Conservation (phyloP, 2,797 vertebrate genomes). For the Lepilemur ruficaudatus region DNA sequence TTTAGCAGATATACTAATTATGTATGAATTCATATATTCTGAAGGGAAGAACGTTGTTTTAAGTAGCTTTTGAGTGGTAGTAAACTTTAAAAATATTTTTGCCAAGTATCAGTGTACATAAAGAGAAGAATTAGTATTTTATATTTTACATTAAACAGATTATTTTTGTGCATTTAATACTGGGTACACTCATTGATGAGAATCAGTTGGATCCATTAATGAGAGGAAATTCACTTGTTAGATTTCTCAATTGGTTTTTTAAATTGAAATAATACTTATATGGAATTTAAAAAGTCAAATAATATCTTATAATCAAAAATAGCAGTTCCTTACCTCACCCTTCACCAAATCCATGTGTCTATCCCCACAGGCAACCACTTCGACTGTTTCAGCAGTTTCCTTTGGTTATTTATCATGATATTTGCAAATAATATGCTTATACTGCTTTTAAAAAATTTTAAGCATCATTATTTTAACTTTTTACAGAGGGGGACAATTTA, state of each 20-base stretch:
- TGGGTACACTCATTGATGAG: neutral
- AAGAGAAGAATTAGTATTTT: neutral
- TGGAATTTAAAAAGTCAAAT: neutral
- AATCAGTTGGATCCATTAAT: neutral
- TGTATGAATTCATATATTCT: neutral
- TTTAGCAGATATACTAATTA: neutral
- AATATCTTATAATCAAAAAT: neutral
- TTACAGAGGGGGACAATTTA: neutral
- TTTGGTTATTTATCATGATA: neutral
- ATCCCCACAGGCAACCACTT: neutral
- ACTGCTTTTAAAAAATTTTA: neutral
- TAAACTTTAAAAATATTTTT: constrained; percentile 8
- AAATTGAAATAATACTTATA: neutral
- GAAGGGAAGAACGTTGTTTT: neutral
- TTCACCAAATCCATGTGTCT: neutral
- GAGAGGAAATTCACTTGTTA: neutral
- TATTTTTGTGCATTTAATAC: constrained; percentile 8
- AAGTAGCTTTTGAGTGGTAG: neutral
- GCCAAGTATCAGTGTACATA: neutral
- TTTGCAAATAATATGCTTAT: neutral
- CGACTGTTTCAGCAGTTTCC: neutral
- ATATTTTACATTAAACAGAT: neutral
- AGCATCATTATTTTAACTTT: constrained; percentile 7
- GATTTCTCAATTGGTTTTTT: constrained; percentile 20
- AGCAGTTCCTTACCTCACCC: neutral